Conservation (phyloP, 2,888 invertebrate species). For the Urechis unicinctus region DNA sequence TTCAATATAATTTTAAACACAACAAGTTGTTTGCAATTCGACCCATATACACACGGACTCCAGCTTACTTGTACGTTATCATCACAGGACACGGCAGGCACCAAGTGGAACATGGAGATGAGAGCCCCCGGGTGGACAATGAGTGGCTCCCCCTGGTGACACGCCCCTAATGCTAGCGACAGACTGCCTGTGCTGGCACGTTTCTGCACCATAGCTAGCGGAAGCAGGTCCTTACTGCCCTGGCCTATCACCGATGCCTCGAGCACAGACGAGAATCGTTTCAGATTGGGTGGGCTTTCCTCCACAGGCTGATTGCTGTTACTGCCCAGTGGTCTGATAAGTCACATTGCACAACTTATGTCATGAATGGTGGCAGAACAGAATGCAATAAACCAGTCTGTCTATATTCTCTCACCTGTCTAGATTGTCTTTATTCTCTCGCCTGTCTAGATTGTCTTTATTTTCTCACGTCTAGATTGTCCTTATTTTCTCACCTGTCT, state of each 20-base stretch:
- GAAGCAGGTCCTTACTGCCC: background rate
- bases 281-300: constrained; percentile 12
- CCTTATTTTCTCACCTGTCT: constrained; percentile 62
- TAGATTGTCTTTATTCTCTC: constrained; percentile 66
- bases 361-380: background rate
- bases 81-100: constrained; percentile 52
- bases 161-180: constrained; percentile 47
- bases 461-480: too few species aligned
- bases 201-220: constrained; percentile 21
- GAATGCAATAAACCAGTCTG: too few species aligned
- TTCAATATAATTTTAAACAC: background rate
- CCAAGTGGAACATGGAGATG: constrained; percentile 78
- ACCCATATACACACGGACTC: too few species aligned
- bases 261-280: constrained; percentile 15
- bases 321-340: too few species aligned
- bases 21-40: background rate
- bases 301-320: background rate
- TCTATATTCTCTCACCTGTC: constrained; percentile 62
- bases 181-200: constrained; percentile 44
- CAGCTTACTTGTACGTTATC: constrained; percentile 19
- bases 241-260: constrained; percentile 10
- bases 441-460: constrained; percentile 94
- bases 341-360: background rate
- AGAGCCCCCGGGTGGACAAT: constrained; percentile 91
- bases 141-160: constrained; percentile 63